Evolutionary conservation across 2,113 vertebrate genomes (phyloP).

Genomic region (Leiothrix lutea): DNA sequence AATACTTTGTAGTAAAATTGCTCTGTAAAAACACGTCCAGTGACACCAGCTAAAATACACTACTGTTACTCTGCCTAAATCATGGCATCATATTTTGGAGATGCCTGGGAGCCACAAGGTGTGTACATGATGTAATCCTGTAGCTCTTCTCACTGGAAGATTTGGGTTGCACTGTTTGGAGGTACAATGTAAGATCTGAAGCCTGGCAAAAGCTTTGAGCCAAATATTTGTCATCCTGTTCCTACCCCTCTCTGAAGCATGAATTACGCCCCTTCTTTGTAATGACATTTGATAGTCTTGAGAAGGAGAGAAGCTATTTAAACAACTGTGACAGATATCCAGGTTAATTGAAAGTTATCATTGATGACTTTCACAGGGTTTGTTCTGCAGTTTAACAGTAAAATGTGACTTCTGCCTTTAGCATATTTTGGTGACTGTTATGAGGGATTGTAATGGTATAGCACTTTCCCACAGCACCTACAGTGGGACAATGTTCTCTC

Average conservation of each 20-base stretch:
- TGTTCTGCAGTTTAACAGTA: not conserved
- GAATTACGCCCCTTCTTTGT: not conserved
- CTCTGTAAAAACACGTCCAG: not conserved
- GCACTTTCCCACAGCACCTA: not conserved
- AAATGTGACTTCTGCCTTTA: not conserved
- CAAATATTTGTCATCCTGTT: not conserved
- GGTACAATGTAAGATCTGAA: not conserved
- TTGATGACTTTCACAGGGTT: not conserved
- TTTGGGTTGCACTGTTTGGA: not conserved
- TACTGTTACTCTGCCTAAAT: not conserved
- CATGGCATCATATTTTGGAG: not conserved
- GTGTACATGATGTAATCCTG: accelerated
- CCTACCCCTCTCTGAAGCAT: not conserved
- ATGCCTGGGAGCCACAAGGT: not conserved
- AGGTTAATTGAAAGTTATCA: not conserved
- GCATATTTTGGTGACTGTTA: not conserved
- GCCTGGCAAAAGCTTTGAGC: not conserved
- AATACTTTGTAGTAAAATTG: not conserved
- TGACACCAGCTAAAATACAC: not conserved
- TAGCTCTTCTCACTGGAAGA: not conserved
- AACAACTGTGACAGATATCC: not conserved
- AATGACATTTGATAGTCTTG: not conserved
- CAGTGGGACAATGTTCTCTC: not conserved
- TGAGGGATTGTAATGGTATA: not conserved
- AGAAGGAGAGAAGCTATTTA: not conserved